Evolutionary conservation across 2,888 invertebrate species (phyloP).

Genomic region (Heliconius hortense): DNA sequence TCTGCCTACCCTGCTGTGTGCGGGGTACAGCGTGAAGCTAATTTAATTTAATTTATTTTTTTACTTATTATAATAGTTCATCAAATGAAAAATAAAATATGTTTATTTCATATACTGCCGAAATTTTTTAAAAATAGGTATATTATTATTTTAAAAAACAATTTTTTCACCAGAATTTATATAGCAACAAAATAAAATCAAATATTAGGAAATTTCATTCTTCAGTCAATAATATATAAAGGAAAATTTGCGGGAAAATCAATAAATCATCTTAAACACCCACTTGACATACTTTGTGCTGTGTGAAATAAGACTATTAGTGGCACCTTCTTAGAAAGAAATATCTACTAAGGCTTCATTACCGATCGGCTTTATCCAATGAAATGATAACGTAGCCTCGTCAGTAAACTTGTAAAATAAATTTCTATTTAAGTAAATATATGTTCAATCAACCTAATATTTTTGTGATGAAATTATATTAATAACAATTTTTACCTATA

Average conservation of each 20-base stretch:
- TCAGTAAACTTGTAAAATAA: neutral
- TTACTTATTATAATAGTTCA: no score
- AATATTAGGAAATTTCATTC: neutral
- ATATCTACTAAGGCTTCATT: constrained; percentile 23
- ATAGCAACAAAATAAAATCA: neutral
- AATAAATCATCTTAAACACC: constrained; percentile 2
- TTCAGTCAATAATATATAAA: neutral
- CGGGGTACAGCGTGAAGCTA: no score
- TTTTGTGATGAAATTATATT: neutral
- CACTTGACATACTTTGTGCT: neutral
- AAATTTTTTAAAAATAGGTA: no score
- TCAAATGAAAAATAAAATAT: neutral
- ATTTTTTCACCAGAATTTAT: neutral
- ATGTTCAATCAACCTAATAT: neutral
- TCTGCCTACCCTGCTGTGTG: no score
- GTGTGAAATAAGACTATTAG: constrained; percentile 12
- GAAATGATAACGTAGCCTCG: constrained; percentile 11
- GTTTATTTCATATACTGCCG: no score
- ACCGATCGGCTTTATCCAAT: constrained; percentile 20
- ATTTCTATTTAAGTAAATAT: neutral
- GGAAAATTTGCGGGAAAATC: neutral
- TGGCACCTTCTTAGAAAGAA: constrained; percentile 19
- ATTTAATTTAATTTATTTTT: no score
- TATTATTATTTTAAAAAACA: neutral
- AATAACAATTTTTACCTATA: constrained; percentile 43